Evolutionary conservation across 2,888 invertebrate species (phyloP), one percentile per base, ranked within the genome.

Genomic region (Drosophila neonasuta): DNA sequence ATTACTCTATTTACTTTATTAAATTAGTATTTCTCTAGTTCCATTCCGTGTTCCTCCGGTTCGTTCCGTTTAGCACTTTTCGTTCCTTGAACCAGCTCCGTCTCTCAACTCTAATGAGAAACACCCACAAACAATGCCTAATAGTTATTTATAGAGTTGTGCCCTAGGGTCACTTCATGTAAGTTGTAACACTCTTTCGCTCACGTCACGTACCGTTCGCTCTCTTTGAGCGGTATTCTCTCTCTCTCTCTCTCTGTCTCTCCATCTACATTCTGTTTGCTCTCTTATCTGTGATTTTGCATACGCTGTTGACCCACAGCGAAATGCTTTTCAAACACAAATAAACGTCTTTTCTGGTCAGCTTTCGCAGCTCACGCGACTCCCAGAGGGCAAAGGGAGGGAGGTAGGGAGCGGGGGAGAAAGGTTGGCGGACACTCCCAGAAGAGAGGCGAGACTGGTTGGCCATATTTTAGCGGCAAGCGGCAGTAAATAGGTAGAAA

Each of bases 381-480:
- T 52, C 11, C 34, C 2, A 45, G 49, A 54, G 34, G 36, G 61
- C 32, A 41, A 15, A 48, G 13, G 20, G 9, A n/a, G 32, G 9
- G n/a, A 8, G 15, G 15, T 13, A 2, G 2, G 10, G 48, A 4
- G 44, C 3, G 6, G 30, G 15, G 11, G 54, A 34, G 8, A 9
- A 45, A 34, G 8, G 24, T 24, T 7, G 13, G 55, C 1, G 9
- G 73, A 72, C 77, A 84, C 79, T 77, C 77, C 75, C 79, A 68
- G 63, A 46, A 68, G 63, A 44, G 76, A 74, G 2, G 63, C 67
- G 77, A 67, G 77, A 67, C 79, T 61, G 70, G 46, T 74, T 73
- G 57, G 6, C 41, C 58, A 59, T 58, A 56, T 62, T 58, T 56
- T 17, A 3, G 11, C 29, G 11, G 41, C 44, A 29, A n/a, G 20